These are phyloP conservation scores for Heliconius cydno DNA, from an alignment of 2,888 invertebrate genomes.

Conservation along the genomic window DNA sequence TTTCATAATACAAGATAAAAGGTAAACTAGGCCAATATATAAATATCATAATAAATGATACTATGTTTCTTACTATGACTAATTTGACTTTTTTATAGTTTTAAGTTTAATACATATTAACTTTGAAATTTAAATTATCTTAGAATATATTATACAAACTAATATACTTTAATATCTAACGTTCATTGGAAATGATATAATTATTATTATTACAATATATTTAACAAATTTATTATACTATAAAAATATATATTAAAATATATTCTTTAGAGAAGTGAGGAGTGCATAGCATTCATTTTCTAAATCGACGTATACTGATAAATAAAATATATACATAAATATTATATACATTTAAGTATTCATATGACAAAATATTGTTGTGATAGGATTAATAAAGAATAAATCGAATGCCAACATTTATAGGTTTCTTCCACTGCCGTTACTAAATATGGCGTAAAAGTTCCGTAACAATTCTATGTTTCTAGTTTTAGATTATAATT, in stretches of 20 bases:
- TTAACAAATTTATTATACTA: background rate
- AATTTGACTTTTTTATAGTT: background rate
- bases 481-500: conserved; percentile 29
- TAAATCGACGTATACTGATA: conserved; percentile 23
- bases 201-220: background rate
- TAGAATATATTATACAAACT: background rate
- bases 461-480: conserved; percentile 30
- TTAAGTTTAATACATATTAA: background rate
- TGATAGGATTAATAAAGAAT: conserved; percentile 32
- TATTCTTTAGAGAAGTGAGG: background rate
- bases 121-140: background rate
- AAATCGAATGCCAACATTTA: conserved; percentile 37
- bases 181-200: conserved; percentile 4
- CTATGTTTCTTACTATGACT: background rate
- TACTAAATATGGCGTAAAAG: conserved; percentile 33
- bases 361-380: conserved; percentile 31
- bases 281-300: conserved; percentile 28
- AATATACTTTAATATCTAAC: background rate
- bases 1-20: background rate
- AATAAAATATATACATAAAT: background rate
- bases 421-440: conserved; percentile 47
- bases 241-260: too few species aligned
- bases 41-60: background rate
- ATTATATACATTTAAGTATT: conserved; percentile 11
- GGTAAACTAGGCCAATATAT: background rate